Evolutionary conservation across 2,888 invertebrate species (phyloP), one percentile per base, ranked within the genome.

Genomic region (Adineta ricciae): DNA sequence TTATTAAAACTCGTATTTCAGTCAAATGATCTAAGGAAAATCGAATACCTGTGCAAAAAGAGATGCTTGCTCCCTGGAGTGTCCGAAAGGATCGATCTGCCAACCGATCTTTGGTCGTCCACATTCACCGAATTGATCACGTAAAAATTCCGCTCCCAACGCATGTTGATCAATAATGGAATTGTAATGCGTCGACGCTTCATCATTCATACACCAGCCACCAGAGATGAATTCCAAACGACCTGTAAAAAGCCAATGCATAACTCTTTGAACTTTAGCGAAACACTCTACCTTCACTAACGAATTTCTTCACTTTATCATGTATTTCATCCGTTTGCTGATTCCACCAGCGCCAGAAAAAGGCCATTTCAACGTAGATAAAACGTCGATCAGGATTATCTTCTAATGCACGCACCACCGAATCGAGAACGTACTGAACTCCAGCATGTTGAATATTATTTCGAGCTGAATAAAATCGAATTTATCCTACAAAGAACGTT

Each of bases 81-180:
- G 95, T 0, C 95, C 95, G 88, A 95, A 95, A 0, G 95, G 95
- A 89, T 95, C 95, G 27, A 95, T 94, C 90, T 95, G 95, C 95
- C 95, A 95, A 0, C 93, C 94, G 0, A 94, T 92, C 84, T 92
- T 92, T 0, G 95, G 95, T 50, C 93, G 92, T 0, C 93, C 95
- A 88, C 95, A 95, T 1, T 93, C 92, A 2, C 90, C 91, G 87
- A 91, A 90, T 52, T 88, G 89, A 52, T 88, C 86, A 49, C 87
- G 84, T 5, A 91, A 88, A 87, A 90, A 90, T 78, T 88, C 87
- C 86, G 95, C 92, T 9, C 92, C 92, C 7, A 91, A 87, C 1
- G 91, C 91, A 89, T 92, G 91, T 87, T 92, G 92, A 87, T 92
- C 92, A 85, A 92, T 92, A 85, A 92, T 91, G 86, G 91, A 91